Evolutionary conservation across 2,888 invertebrate genomes (phyloP), one percentile per base, ranked within the genome.

Genomic region (Agrotis segetum): DNA sequence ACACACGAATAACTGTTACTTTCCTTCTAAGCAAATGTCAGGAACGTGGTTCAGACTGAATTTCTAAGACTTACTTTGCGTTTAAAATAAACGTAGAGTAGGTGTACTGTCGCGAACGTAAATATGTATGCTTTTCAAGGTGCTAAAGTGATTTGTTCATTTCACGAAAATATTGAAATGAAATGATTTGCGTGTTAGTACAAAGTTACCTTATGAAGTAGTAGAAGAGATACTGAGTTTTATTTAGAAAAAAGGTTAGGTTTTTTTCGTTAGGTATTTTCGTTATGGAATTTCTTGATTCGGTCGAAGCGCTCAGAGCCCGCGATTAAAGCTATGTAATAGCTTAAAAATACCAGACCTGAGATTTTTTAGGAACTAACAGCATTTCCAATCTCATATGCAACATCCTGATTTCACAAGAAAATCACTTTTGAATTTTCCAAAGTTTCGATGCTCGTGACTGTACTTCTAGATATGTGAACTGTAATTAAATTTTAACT

Each of bases 41-140:
- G 61, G 84, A 81, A 88, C 90, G 90, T 90, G 90, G 86, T 82
- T 71, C 59, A 64, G 60, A 67, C 79, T 72, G 76, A 77, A 84
- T 86, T 82, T 82, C 72, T 71, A 75, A 77, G 53, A 52, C 69
- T 69, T 70, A 75, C 58, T 73, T 73, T 72, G 76, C 71, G 66
- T 74, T 79, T 72, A 64, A 84, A 84, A 84, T 85, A 79, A 77
- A 77, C 78, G 55, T 16, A 44, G 49, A 19, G 49, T 40, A 19
- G 1, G n/a, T 56, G 71, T 74, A 73, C 74, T 59, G 58, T 58
- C 50, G 14, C 5, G 19, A 7, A 16, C 71, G 13, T 21, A 5
- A 13, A 24, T 52, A 19, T 50, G 21, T 21, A 29, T 46, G 40
- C 2, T 55, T 46, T 2, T 16, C 16, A 24, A 47, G 24, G 13